Evolutionary conservation across 92 coral and sea anemone species (phyloP), one percentile per base, ranked within the genome.

Genomic region (Muricea muricata): DNA sequence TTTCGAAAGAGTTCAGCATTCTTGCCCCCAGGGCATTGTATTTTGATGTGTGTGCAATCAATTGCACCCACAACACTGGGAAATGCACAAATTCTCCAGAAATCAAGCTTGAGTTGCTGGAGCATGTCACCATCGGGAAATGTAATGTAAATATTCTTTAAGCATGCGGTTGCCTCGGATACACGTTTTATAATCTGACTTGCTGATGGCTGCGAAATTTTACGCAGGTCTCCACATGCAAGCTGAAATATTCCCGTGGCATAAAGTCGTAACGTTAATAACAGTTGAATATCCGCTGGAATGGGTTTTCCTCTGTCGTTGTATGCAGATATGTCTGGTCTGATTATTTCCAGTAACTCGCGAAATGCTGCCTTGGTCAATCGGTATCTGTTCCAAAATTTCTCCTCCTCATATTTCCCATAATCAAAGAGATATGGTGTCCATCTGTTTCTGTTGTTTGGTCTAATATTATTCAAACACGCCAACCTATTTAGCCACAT

Each of bases 131-230:
- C 76, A 30, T 32, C 52, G 39, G 76, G 76, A 70, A 70, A 70
- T 30, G 76, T 70, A 32, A 70, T 70, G 52, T 70, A 70, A 70
- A 30, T 39, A 3, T 70, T 70, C 45, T 37, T 52, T 70, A 70
- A 70, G 76, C 79, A 60, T 39, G 79, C 79, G 57, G 46, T 73
- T 73, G 48, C 79, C 79, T 73, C 79, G 56, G 79, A 73, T 4
- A 73, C 79, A 23, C 54, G 55, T 42, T 39, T 37, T 72, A 72
- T 72, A 40, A 72, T 69, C 40, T 28, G 40, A 69, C 45, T 69
- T 69, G 75, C 75, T 69, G 75, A 69, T 69, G 75, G 75, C 47
- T 69, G 75, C n/a, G 42, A 69, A 69, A 69, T 69, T 63, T n/a
- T 32, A 25, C 70, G 24, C 30, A 63, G 39, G 70, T 25, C 8